phyloP scores from a whole-genome alignment of 2,888 invertebrate genomes.

The Rhingia rostrata region DNA sequence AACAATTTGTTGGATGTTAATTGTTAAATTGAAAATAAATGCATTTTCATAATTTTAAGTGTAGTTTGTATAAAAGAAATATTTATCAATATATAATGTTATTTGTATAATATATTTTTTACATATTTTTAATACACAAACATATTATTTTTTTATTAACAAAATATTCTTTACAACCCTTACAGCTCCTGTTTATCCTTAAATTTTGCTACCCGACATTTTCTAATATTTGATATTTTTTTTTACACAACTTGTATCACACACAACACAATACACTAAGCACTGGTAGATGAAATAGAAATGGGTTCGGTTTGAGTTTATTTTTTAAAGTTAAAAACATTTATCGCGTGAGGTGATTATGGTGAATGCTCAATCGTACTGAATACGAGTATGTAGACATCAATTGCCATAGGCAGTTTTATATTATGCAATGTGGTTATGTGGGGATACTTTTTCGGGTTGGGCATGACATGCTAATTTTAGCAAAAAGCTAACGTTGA shows the following conservation, averaged over 20 bases:
- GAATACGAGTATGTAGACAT: too few species aligned
- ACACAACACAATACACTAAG: constrained; percentile 4
- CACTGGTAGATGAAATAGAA: constrained; percentile 27
- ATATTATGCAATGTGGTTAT: too few species aligned
- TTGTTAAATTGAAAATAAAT: constrained; percentile 29
- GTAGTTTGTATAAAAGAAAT: constrained; percentile 36
- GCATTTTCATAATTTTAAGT: constrained; percentile 46
- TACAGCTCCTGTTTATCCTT: constrained; percentile 27
- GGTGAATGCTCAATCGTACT: too few species aligned
- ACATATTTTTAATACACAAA: constrained; percentile 45
- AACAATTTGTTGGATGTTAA: constrained; percentile 25
- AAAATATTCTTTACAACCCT: background rate
- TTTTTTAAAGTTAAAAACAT: background rate
- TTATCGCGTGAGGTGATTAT: too few species aligned
- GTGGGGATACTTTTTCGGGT: too few species aligned
- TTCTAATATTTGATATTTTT: constrained; percentile 4
- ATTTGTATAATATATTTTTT: constrained; percentile 56
- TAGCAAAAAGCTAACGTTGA: too few species aligned
- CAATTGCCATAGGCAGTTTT: too few species aligned
- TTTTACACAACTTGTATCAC: constrained; percentile 15
- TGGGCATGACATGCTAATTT: too few species aligned
- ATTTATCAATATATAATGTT: constrained; percentile 46
- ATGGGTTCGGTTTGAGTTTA: constrained; percentile 22
- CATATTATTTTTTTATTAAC: constrained; percentile 21
- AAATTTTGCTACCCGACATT: background rate